Conservation (phyloP, 2,888 invertebrate genomes). For the Pedicia rivosa region DNA sequence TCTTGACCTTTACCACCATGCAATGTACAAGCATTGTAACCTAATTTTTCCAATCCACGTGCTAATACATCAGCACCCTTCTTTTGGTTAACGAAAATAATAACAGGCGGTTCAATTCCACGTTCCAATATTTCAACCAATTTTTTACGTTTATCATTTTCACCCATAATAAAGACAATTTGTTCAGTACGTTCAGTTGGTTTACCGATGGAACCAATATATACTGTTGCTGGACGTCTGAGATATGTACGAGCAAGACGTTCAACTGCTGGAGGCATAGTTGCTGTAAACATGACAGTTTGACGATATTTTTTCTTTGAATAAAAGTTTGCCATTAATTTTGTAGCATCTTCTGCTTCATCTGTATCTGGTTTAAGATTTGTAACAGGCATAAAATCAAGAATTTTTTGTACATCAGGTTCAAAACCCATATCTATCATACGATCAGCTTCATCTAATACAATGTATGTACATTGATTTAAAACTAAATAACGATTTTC, state of each 20-base stretch:
- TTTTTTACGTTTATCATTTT: slow-evolving; percentile 92
- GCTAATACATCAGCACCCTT: slow-evolving; percentile 97
- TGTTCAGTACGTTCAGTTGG: slow-evolving; percentile 97
- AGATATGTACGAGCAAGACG: slow-evolving; percentile 87
- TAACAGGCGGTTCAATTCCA: slow-evolving; percentile 91
- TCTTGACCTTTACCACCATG: slow-evolving; percentile 99
- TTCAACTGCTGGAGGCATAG: slow-evolving; percentile 98
- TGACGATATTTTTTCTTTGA: slow-evolving; percentile 94
- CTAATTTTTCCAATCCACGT: slow-evolving; percentile 90
- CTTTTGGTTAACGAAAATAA: slow-evolving; percentile 99
- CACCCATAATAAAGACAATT: slow-evolving; percentile 88
- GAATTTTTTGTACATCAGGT: slow-evolving; percentile 92
- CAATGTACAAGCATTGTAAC: slow-evolving; percentile 90
- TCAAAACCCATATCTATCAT: slow-evolving; percentile 99
- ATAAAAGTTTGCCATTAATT: slow-evolving; percentile 83
- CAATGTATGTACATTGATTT: slow-evolving; percentile 96
- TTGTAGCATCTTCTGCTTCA: slow-evolving; percentile 89
- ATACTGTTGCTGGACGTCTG: slow-evolving; percentile 89
- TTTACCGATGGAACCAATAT: slow-evolving; percentile 92
- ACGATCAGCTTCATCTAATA: slow-evolving; percentile 90
- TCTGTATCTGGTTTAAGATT: slow-evolving; percentile 97
- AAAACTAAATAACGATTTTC: slow-evolving; percentile 96
- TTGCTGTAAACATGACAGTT: slow-evolving; percentile 99
- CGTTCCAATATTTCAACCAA: slow-evolving; percentile 81
- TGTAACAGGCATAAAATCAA: slow-evolving; percentile 95